Base-by-base conservation (phyloP, 2,888 invertebrate species). In the Labia minor region DNA sequence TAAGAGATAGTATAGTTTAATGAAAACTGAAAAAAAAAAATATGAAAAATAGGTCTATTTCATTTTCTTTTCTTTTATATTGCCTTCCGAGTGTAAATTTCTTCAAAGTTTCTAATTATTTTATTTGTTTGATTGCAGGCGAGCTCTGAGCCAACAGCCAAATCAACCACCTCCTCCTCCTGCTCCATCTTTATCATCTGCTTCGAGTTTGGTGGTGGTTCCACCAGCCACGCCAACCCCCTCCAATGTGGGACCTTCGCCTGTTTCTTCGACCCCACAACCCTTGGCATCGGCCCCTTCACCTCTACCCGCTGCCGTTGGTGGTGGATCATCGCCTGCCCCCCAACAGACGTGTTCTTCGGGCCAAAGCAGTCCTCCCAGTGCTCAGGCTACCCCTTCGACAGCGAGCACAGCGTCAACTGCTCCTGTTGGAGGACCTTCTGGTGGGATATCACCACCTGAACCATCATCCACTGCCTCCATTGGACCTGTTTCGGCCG, bases 81-180 rank as follows among this genome's bases (percentile, higher is more conserved):
- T 26, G 8, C 3, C 26, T 26, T 26, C 26, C 3, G 8, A 26
- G 3, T 26, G 26, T n/a, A n/a, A 26, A 26, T 26, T 26, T 26
- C 26, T 26, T 26, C 26, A 8, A 6, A 8, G 26, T 26, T 26
- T 26, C 26, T 26, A 26, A 26, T 26, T 26, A 26, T 26, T 26
- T 49, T 4, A n/a, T 49, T 49, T 67, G 66, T 67, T 63, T 65
- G 63, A 49, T 69, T 68, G 66, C 69, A 70, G 68, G 70, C 67
- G 67, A 65, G 71, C 69, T 19, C 70, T 70, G 67, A 63, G 66
- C 19, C 72, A 71, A 65, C 69, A 69, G 67, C 67, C 68, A 70
- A 63, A 69, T 78, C 78, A 68, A 79, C 81, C 75, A 37, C 70
- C 21, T 64, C 66, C 67, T 65, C 71, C 70, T 68, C 70, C 70